These are phyloP conservation scores for Brachypteracias leptosomus DNA, from an alignment of 2,113 vertebrate species.

Conservation along the genomic window DNA sequence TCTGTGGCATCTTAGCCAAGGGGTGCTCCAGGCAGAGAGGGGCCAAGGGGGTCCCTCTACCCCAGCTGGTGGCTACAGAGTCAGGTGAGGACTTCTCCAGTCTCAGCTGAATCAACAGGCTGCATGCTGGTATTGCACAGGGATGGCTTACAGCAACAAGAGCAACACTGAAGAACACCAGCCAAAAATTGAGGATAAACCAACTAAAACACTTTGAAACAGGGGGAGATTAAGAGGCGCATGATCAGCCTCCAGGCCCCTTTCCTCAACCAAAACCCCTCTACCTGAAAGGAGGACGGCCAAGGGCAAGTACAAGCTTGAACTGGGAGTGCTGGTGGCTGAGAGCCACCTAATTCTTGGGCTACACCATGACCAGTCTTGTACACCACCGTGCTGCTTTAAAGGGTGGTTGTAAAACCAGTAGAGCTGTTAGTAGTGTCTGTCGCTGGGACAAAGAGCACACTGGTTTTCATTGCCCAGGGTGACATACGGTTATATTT, in stretches of 20 bases:
- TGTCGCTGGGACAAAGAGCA: background rate
- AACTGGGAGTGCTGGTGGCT: background rate
- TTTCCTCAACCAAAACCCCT: background rate
- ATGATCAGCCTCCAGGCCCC: too few relatives aligned
- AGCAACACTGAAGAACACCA: background rate
- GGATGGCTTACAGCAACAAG: background rate
- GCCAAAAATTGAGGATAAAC: background rate
- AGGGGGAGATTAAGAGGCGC: background rate
- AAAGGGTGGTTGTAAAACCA: background rate
- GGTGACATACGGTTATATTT: background rate
- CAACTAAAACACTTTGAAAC: background rate
- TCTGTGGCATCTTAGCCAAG: background rate
- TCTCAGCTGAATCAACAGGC: background rate
- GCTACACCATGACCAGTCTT: background rate
- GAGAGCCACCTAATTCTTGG: background rate
- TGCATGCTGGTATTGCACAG: background rate
- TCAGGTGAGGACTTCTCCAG: background rate
- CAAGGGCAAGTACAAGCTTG: background rate
- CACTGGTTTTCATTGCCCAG: background rate
- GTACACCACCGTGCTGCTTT: background rate
- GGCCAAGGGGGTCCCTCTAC: background rate
- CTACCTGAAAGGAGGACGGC: background rate
- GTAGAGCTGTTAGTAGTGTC: background rate
- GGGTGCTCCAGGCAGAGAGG: background rate
- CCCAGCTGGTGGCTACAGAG: accelerated